A percentile compares a stretch with the other conserved stretches of the same genome.
Evolutionary conservation across 2,888 invertebrate species (phyloP).

Genomic region (Cephus nigrinus): DNA sequence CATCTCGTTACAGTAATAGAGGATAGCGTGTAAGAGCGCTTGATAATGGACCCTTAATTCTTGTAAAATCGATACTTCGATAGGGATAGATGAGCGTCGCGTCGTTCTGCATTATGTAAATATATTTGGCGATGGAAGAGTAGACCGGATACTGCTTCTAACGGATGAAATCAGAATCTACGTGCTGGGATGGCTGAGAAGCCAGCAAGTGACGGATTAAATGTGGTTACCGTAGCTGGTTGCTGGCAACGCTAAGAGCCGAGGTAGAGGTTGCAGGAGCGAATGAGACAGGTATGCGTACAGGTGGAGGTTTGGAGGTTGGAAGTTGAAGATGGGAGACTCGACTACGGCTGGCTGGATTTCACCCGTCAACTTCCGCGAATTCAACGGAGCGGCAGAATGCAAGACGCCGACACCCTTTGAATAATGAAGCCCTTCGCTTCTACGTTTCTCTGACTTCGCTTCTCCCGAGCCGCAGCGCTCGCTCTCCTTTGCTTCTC

Average conservation of each 20-base stretch:
- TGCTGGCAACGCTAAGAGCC: background rate
- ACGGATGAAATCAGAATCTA: too few species aligned
- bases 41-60: too few species aligned
- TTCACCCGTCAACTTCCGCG: slow-evolving; percentile 57
- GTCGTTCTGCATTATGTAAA: too few species aligned
- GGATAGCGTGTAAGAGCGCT: too few species aligned
- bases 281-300: slow-evolving; percentile 13
- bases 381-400: slow-evolving; percentile 55
- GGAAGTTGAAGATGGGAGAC: slow-evolving; percentile 22
- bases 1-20: too few species aligned
- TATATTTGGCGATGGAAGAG: too few species aligned
- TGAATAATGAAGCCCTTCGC: slow-evolving; percentile 62
- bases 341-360: slow-evolving; percentile 47
- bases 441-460: slow-evolving; percentile 52
- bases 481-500: slow-evolving; percentile 15
- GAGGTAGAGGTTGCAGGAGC: background rate
- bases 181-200: too few species aligned
- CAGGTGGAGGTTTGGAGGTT: slow-evolving; percentile 14
- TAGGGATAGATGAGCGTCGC: too few species aligned
- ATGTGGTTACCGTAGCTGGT: slow-evolving; percentile 11
- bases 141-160: too few species aligned
- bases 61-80: too few species aligned
- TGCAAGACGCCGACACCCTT: slow-evolving; percentile 60
- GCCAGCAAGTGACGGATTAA: slow-evolving; percentile 6
- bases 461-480: slow-evolving; percentile 7